Base-by-base conservation (phyloP, 2,797 vertebrate genomes). In the Poecile montanus region DNA sequence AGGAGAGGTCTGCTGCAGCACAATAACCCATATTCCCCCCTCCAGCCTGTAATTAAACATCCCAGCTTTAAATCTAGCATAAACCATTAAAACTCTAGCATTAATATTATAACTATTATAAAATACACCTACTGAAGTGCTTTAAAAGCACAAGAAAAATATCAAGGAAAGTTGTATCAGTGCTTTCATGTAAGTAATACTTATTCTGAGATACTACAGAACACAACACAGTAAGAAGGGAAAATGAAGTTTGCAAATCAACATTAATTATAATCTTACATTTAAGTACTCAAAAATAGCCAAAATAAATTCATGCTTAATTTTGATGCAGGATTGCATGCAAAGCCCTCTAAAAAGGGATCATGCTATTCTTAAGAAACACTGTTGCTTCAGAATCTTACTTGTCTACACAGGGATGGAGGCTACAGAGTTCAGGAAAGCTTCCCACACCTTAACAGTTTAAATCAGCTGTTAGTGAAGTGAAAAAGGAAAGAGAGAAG, bases 391-490 rank as follows among this genome's bases (percentile, higher is more conserved):
- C 97, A 96, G 97, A 97, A 95, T 98, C 98, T 98, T 98, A 99
- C 98, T 98, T 98, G 98, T 97, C 97, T 98, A 98, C 96, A 95
- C 96, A 98, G 96, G 97, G 96, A 97, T 97, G 98, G 96, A 97
- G 98, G 94, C 96, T 98, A 98, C 91, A 98, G 97, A 98, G 98
- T 97, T 98, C 98, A 98, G 98, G 98, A 98, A 98, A 97, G 97
- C 97, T 98, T 98, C 97, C 98, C 97, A 98, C 92, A 98, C 97
- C 92, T 98, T 99, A 99, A 99, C 98, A 99, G 98, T 98, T 98
- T 98, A 99, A 98, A 98, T 97, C 98, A 98, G 99, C 98, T 99
- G 98, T 98, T 98, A 98, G 98, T 98, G 98, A 97, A 98, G 98
- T 98, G 62, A 98, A 98, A 90, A 98, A 98, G 97, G 98, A 97